phyloP scores from a whole-genome alignment of 2,113 vertebrate genomes.

The Petaurus breviceps region DNA sequence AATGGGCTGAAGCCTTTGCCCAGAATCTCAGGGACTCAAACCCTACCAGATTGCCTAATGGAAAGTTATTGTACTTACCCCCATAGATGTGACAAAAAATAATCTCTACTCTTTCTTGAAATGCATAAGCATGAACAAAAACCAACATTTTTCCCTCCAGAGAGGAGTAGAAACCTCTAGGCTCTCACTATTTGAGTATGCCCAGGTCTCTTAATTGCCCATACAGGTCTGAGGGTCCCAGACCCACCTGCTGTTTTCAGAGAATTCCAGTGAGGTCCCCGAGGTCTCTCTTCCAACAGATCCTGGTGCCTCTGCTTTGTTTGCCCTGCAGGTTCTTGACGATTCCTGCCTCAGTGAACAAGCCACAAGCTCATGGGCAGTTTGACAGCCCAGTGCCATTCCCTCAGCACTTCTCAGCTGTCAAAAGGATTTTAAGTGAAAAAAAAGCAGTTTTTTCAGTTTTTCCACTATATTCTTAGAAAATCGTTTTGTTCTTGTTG shows the following conservation, averaged over 20 bases:
- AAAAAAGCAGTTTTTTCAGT: neutral
- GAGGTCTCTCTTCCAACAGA: neutral
- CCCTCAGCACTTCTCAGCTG: neutral
- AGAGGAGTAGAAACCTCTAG: neutral
- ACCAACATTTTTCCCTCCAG: neutral
- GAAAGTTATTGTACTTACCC: neutral
- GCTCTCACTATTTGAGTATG: neutral
- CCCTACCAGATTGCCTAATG: neutral
- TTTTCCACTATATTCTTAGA: neutral
- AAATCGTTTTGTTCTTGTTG: no score
- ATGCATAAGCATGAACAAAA: neutral
- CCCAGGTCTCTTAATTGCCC: neutral
- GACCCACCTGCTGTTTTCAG: neutral
- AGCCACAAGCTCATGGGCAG: neutral
- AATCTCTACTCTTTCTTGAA: neutral
- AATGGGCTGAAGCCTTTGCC: neutral
- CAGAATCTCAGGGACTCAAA: neutral
- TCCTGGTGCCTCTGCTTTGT: neutral
- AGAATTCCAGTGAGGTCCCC: neutral
- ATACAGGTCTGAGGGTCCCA: neutral
- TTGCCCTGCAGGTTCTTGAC: neutral
- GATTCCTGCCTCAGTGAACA: neutral
- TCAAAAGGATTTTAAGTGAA: neutral
- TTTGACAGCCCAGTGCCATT: neutral
- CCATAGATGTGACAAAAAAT: neutral